These are phyloP conservation scores for Rallus crepitans DNA, from an alignment of 2,797 vertebrate genomes.

Conservation along the genomic window DNA sequence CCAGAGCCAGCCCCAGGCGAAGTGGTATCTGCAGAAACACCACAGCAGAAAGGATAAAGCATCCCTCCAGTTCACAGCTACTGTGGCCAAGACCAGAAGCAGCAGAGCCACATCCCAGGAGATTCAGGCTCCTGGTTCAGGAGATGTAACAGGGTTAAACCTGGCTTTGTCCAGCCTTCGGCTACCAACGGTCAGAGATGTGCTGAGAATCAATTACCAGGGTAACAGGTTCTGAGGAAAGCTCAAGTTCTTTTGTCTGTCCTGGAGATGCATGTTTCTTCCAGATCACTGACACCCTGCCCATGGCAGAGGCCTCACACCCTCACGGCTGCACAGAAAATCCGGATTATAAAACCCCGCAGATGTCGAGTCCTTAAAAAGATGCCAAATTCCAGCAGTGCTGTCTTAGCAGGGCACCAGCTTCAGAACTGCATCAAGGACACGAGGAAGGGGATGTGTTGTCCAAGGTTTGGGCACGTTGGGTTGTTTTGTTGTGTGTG, in stretches of 20 bases:
- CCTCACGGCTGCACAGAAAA: neutral
- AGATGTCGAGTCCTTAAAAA: neutral
- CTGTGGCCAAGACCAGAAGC: neutral
- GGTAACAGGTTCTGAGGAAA: neutral
- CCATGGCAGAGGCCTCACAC: neutral
- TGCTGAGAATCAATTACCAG: neutral
- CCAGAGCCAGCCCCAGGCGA: neutral
- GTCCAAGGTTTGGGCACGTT: neutral
- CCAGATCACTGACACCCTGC: neutral
- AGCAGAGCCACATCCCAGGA: neutral
- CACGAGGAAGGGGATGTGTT: neutral
- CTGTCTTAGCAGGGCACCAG: neutral
- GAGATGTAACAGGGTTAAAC: rapidly evolving
- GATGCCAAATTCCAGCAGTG: neutral
- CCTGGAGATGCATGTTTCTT: neutral
- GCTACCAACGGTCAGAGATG: neutral
- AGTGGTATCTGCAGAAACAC: neutral
- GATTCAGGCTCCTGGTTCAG: neutral
- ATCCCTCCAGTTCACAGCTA: neutral
- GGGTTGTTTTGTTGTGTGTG: neutral
- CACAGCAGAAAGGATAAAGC: neutral
- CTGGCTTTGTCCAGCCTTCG: neutral
- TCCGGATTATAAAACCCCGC: neutral
- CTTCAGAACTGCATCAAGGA: neutral
- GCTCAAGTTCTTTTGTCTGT: neutral